These are phyloP conservation scores for Helicolenus hilgendorfi DNA, from an alignment of 2,797 vertebrate species.

Conservation along the genomic window DNA sequence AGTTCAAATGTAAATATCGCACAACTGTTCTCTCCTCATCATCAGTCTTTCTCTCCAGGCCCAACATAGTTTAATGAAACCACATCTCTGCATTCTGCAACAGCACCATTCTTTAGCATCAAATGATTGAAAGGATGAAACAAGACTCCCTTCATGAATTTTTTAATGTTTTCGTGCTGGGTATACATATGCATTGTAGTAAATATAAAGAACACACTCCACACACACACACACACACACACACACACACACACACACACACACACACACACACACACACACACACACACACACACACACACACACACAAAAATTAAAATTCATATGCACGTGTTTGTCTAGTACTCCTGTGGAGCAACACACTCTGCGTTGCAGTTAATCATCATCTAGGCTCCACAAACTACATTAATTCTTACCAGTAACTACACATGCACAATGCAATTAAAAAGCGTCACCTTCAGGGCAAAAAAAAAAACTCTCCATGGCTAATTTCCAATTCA, in stretches of 20 bases:
- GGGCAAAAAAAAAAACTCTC: neutral
- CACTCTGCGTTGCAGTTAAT: neutral
- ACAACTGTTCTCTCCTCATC: neutral
- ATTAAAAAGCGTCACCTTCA: neutral
- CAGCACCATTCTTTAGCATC: neutral
- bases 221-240: no score
- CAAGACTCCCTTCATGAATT: no score
- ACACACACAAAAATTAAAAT: neutral
- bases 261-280: no score
- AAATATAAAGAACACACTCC: neutral
- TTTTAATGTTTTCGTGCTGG: no score
- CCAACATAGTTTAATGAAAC: neutral
- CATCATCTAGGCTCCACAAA: neutral
- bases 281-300: no score
- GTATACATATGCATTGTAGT: no score
- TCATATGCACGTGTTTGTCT: neutral
- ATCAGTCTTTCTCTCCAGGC: no score
- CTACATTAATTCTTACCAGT: neutral
- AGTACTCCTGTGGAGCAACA: neutral
- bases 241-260: neutral
- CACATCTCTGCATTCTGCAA: neutral
- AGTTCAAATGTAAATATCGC: neutral
- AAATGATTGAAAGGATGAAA: neutral
- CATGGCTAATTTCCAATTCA: neutral
- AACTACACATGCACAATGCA: neutral